Evolutionary conservation across 2,797 vertebrate genomes (phyloP).

Genomic region (Xiphophorus birchmanni): DNA sequence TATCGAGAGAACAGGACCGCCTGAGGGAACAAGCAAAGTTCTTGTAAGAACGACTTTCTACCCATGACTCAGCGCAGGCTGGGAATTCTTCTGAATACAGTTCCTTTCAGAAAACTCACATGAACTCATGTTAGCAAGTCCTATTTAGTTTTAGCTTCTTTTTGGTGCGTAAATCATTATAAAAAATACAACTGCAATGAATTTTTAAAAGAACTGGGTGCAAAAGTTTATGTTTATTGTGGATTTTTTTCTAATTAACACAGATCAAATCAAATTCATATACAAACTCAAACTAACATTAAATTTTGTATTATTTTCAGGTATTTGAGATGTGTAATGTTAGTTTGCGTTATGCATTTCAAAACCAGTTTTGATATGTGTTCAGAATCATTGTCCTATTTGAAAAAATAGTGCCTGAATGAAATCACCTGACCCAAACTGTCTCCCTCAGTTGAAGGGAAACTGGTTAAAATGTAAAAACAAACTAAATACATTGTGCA

Average conservation of each 20-base stretch:
- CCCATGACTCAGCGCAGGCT: neutral
- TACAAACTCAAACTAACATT: neutral
- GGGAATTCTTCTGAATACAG: neutral
- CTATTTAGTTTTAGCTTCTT: neutral
- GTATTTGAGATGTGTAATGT: neutral
- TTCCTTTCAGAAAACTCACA: neutral
- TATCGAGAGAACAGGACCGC: slow-evolving; percentile 87
- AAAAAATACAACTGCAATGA: neutral
- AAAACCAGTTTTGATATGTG: neutral
- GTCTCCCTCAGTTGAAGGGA: neutral
- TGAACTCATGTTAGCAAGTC: neutral
- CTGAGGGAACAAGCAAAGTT: slow-evolving; percentile 65
- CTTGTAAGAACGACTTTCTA: neutral
- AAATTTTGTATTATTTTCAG: neutral
- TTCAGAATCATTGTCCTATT: neutral
- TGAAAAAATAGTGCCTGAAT: neutral
- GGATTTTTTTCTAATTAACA: neutral
- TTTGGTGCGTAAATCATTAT: neutral
- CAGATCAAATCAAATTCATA: neutral
- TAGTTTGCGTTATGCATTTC: neutral
- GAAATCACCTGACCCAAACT: neutral
- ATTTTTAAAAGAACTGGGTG: neutral
- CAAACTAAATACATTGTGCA: neutral
- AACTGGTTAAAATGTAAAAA: neutral
- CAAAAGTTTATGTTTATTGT: neutral